phyloP scores from a whole-genome alignment of 2,113 vertebrate species.

The Callocephalon fimbriatum region DNA sequence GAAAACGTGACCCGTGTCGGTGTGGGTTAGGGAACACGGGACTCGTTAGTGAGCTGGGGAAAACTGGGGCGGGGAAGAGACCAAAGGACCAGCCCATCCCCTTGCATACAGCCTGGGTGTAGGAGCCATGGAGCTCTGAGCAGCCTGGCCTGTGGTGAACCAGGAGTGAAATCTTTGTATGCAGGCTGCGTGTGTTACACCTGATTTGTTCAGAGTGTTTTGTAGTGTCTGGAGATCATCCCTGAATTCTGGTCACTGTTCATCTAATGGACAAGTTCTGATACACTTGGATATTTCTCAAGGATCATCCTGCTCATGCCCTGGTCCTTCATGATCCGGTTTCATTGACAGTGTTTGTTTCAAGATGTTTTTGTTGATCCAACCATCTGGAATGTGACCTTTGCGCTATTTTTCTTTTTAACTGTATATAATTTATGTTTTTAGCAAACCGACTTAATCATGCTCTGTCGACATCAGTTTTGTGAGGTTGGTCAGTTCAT shows the following conservation, averaged over 20 bases:
- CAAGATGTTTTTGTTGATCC: neutral
- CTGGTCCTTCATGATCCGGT: neutral
- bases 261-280: neutral
- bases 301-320: neutral
- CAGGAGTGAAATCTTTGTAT: neutral
- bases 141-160: neutral
- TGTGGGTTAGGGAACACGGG: accelerated
- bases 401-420: too few relatives aligned
- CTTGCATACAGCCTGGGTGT: accelerated
- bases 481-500: too few relatives aligned
- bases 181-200: neutral
- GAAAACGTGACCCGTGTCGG: neutral
- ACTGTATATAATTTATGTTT: too few relatives aligned
- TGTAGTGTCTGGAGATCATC: neutral
- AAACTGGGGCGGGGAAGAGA: neutral
- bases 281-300: neutral
- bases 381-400: too few relatives aligned
- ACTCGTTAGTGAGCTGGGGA: neutral
- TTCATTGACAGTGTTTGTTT: neutral
- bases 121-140: neutral
- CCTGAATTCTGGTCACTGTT: neutral
- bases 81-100: neutral
- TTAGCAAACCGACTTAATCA: too few relatives aligned
- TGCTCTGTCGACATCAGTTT: too few relatives aligned
- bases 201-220: neutral